These are phyloP conservation scores for Cyclopterus lumpus DNA, from an alignment of 2,797 vertebrate species.

Conservation along the genomic window DNA sequence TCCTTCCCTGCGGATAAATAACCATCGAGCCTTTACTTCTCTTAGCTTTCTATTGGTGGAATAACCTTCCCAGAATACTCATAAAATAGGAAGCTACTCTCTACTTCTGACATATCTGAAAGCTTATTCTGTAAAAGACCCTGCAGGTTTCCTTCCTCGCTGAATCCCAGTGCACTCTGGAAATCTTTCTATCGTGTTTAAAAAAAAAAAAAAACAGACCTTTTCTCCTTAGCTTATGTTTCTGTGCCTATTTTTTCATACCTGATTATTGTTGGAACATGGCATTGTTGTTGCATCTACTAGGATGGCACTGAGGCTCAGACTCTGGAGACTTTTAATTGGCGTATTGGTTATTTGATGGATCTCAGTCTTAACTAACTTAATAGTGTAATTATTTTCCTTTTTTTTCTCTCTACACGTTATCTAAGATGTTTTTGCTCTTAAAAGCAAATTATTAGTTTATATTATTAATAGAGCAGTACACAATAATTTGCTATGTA, in stretches of 20 bases:
- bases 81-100: no score
- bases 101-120: slow-evolving; percentile 1
- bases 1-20: slow-evolving; percentile 25
- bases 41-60: slow-evolving; percentile 24
- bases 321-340: background rate
- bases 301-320: background rate
- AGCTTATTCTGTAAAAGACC: slow-evolving; percentile 6
- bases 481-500: background rate
- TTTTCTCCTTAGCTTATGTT: slow-evolving; percentile 1
- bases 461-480: background rate
- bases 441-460: background rate
- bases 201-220: slow-evolving; percentile 12
- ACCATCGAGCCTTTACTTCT: slow-evolving; percentile 13
- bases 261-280: background rate
- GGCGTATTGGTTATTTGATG: background rate
- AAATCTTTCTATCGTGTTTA: background rate
- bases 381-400: background rate
- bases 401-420: background rate
- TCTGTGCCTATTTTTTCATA: background rate
- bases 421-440: background rate
- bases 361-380: slow-evolving; percentile 1
- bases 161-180: slow-evolving; percentile 11
- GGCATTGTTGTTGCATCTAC: background rate
- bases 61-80: slow-evolving; percentile 26
- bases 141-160: background rate